Base-by-base conservation (phyloP, 2,888 invertebrate genomes). In the Biston betularia region DNA sequence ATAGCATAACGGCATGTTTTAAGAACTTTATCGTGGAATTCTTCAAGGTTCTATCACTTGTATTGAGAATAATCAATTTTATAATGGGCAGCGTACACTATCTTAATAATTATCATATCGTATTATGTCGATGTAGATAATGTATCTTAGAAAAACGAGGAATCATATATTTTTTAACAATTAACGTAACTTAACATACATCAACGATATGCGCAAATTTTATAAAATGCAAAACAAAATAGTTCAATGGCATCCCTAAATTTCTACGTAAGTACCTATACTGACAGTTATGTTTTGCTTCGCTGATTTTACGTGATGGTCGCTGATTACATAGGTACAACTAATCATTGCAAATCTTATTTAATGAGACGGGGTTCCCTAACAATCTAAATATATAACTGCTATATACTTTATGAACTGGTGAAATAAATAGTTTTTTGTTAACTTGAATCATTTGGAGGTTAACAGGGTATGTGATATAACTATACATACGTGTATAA, bases 221-320 rank as follows among this genome's bases (percentile, higher is more conserved):
- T 10, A 38, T 24, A 50, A 59, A 63, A 24, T 24, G 24, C 35
- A 63, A 55, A 50, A 59, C 56, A 59, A 68, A 63, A 59, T 58
- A 63, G 67, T 63, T 68, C 67, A 68, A 68, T 59, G 63, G 49
- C 67, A 52, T 62, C 40, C 40, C 54, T 14, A 49, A 67, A 61
- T 56, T n/a, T n/a, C 15, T 38, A 8, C 6, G 38, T 38, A 38
- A 1, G 24, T 42, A 40, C 40, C 11, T 11, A 24, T 24, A 24
- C 24, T 24, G 24, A 3, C 3, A 24, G 40, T 33, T 42, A 54
- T 6, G 38, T 58, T 67, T 62, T 58, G 67, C 49, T 61, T 49
- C 65, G 49, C 35, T 70, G 66, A 69, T 57, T 66, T 68, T 54
- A 67, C 52, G 55, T 63, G 11, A 57, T 50, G 46, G 24, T 6